These are phyloP conservation scores for Sebastes vulpes DNA, from an alignment of 2,797 vertebrate genomes.

Conservation along the genomic window DNA sequence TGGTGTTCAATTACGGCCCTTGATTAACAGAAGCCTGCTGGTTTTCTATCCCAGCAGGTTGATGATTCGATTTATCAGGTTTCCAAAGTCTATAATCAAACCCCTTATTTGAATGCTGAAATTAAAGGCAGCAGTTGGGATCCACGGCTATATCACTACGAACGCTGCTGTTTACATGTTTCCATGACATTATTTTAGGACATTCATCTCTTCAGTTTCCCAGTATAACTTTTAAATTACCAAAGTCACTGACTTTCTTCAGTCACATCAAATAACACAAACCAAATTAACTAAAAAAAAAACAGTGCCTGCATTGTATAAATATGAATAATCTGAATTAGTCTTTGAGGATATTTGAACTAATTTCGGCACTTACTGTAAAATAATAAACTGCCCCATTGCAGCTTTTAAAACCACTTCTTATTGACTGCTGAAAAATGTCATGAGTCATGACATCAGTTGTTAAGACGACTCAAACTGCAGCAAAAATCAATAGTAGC, in stretches of 20 bases:
- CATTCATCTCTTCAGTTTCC: background rate
- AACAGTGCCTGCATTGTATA: background rate
- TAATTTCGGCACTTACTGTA: background rate
- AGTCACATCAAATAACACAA: background rate
- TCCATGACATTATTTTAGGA: background rate
- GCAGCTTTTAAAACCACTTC: background rate
- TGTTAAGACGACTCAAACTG: background rate
- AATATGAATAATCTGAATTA: background rate
- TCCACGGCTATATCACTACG: background rate
- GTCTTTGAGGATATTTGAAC: background rate
- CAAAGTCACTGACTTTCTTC: background rate
- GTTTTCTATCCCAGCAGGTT: conserved; percentile 9
- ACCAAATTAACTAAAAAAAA: background rate
- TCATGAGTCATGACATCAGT: background rate
- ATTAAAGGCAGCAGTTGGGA: background rate
- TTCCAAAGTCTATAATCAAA: conserved; percentile 9
- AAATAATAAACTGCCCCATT: background rate
- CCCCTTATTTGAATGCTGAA: background rate
- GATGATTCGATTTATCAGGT: conserved; percentile 29
- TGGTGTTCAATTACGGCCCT: background rate
- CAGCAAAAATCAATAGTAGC: conserved; percentile 5
- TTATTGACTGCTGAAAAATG: background rate
- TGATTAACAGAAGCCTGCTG: conserved; percentile 7
- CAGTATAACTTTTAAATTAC: background rate
- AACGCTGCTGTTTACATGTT: background rate